phyloP scores from a whole-genome alignment of 1,140 invertebrate genomes.

The Drosophila setifemur region DNA sequence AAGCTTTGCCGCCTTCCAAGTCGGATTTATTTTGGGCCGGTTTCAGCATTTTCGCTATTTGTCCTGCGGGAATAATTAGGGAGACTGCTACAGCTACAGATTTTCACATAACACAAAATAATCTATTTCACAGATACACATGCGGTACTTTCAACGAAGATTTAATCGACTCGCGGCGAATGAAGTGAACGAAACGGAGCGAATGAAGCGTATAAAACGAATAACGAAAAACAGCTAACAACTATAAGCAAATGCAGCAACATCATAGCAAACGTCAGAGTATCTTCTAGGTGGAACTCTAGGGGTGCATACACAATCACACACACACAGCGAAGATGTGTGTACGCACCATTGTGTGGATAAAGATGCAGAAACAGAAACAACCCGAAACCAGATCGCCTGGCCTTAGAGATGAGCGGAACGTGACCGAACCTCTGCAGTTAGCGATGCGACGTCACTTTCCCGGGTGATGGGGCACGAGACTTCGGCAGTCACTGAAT shows the following conservation, averaged over 20 bases:
- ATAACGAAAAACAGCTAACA: constrained; percentile 20
- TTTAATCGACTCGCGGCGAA: constrained; percentile 14
- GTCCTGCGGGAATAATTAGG: constrained; percentile 43
- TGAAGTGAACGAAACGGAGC: constrained; percentile 6
- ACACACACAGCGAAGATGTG: not conserved
- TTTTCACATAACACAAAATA: constrained; percentile 30
- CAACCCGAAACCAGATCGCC: constrained; percentile 49
- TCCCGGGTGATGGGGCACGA: not conserved
- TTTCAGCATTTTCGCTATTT: constrained; percentile 72
- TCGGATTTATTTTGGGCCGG: constrained; percentile 70
- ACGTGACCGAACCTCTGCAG: constrained; percentile 27
- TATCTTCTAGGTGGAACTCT: constrained; percentile 16
- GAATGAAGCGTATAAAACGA: constrained; percentile 20
- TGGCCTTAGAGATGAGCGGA: constrained; percentile 35
- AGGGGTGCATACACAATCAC: constrained; percentile 35
- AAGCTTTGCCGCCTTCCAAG: constrained; percentile 45
- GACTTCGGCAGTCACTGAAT: not conserved
- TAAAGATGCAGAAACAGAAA: constrained; percentile 24
- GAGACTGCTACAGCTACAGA: constrained; percentile 16
- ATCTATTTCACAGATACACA: constrained; percentile 28
- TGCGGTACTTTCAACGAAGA: constrained; percentile 32
- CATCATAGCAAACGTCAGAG: constrained; percentile 1
- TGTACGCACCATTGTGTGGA: constrained; percentile 10
- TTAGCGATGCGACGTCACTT: constrained; percentile 12
- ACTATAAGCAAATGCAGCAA: constrained; percentile 40